A percentile compares a stretch with the other conserved stretches of the same genome.
Evolutionary conservation across 2,888 invertebrate genomes (phyloP).

Genomic region (Drosophila monieri): DNA sequence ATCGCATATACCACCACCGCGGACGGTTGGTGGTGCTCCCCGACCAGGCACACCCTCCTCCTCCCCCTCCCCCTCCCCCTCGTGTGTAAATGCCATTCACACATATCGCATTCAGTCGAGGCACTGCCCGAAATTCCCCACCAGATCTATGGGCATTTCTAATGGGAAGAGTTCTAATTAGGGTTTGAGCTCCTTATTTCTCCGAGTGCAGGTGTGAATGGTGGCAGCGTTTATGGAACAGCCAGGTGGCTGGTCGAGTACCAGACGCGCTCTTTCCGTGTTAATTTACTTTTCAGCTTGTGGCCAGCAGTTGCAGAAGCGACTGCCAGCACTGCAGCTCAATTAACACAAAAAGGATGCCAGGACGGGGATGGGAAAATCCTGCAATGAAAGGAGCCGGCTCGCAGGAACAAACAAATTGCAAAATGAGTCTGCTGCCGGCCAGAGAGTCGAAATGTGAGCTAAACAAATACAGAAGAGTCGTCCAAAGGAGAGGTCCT

Average conservation of each 20-base stretch:
- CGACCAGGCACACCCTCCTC: background rate
- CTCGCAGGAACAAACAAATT: conserved; percentile 51
- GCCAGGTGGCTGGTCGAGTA: conserved; percentile 17
- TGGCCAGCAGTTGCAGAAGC: conserved; percentile 41
- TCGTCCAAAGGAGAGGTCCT: conserved; percentile 2
- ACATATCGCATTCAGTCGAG: conserved; percentile 18
- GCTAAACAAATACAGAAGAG: conserved; percentile 55
- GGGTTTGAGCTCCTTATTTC: background rate
- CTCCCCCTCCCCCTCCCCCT: conserved; percentile 14
- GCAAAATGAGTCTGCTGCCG: conserved; percentile 47
- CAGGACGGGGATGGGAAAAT: conserved; percentile 23
- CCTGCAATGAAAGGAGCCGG: conserved; percentile 57
- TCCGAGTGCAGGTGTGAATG: conserved; percentile 4
- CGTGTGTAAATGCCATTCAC: conserved; percentile 49
- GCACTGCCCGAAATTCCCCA: background rate
- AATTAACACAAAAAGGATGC: conserved; percentile 45
- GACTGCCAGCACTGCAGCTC: conserved; percentile 46
- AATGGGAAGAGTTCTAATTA: too few species aligned
- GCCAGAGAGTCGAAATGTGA: conserved; percentile 37
- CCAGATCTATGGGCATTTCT: background rate
- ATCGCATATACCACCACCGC: conserved; percentile 13
- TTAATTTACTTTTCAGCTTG: conserved; percentile 48
- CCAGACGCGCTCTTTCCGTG: conserved; percentile 36
- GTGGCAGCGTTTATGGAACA: conserved; percentile 31
- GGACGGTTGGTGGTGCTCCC: conserved; percentile 24